A percentile compares a stretch with the other conserved stretches of the same genome.
phyloP scores from a whole-genome alignment of 2,888 invertebrate genomes.

The Acanthosepion esculentum region DNA sequence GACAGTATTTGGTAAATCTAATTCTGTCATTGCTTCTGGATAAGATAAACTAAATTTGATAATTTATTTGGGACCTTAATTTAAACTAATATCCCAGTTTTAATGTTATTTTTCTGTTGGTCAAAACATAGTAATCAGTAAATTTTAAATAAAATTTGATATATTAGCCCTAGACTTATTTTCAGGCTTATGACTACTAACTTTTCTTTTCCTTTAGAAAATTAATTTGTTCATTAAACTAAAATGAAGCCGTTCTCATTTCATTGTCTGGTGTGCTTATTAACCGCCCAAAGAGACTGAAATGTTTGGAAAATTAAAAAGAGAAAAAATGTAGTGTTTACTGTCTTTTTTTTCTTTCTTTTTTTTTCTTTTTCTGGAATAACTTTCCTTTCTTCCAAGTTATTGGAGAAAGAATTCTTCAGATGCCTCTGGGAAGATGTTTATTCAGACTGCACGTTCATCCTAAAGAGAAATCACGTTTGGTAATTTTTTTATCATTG shows the following conservation, averaged over 20 bases:
- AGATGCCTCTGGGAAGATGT: not conserved
- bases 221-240: not conserved
- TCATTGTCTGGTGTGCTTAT: conserved; percentile 21
- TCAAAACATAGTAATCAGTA: too few relatives aligned
- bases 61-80: too few relatives aligned
- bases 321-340: not conserved
- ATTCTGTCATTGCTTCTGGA: too few relatives aligned
- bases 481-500: not conserved
- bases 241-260: not conserved
- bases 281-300: not conserved
- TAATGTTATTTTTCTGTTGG: too few relatives aligned
- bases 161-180: not conserved
- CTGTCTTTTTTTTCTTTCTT: not conserved
- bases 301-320: not conserved
- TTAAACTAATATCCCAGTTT: too few relatives aligned
- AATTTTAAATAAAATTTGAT: not conserved
- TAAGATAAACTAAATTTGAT: too few relatives aligned
- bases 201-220: not conserved
- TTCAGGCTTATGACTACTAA: not conserved
- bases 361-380: not conserved
- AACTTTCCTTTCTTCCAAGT: not conserved
- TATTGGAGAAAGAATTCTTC: not conserved
- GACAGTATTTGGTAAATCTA: too few relatives aligned
- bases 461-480: not conserved
- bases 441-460: not conserved